A percentile compares a stretch with the other conserved stretches of the same genome.
These are phyloP conservation scores for Drosophila ficusphila DNA, from an alignment of 1,140 invertebrate genomes.

Conservation along the genomic window DNA sequence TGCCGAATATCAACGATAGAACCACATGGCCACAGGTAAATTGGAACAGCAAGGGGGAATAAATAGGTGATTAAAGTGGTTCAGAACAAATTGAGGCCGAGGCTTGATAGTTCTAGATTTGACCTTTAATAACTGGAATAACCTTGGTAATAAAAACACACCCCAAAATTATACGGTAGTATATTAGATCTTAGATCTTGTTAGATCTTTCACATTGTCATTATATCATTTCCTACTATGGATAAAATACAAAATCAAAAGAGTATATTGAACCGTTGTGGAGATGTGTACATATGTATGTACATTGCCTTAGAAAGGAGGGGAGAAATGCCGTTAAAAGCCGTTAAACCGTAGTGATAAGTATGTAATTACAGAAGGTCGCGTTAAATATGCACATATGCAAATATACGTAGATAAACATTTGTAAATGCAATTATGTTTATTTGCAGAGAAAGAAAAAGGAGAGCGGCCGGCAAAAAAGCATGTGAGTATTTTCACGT, in stretches of 20 bases:
- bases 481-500: constrained; percentile 58
- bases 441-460: neutral
- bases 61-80: neutral
- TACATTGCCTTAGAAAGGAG: no score
- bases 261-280: no score
- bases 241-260: no score
- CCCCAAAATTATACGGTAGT: no score
- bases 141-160: neutral
- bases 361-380: constrained; percentile 16
- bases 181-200: no score
- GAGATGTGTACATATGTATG: neutral
- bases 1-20: constrained; percentile 3
- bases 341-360: constrained; percentile 41
- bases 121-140: neutral
- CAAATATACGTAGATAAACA: neutral
- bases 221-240: no score
- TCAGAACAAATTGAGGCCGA: neutral
- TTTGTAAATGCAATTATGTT: no score
- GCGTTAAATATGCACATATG: constrained; percentile 13
- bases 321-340: constrained; percentile 16
- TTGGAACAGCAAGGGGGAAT: constrained; percentile 12
- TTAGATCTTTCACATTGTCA: no score
- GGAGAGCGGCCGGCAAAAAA: constrained; percentile 36
- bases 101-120: neutral
- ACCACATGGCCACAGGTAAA: constrained; percentile 26